These are phyloP conservation scores for Synchiropus splendidus DNA, from an alignment of 2,113 vertebrate species.

Conservation along the genomic window DNA sequence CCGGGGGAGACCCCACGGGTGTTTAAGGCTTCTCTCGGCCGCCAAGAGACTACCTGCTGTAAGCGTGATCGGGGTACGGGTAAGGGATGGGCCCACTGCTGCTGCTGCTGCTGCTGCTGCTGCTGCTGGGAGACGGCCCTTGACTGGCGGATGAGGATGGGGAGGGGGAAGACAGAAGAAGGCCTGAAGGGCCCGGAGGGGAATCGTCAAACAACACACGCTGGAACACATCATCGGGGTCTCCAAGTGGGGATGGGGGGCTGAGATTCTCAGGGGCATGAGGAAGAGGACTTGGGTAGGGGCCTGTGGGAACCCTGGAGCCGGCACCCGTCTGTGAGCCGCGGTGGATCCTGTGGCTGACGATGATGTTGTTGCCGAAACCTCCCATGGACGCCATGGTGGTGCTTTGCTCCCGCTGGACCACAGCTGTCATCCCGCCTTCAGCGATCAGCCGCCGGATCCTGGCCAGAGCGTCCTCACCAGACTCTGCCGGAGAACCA, in stretches of 20 bases:
- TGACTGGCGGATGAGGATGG: constrained; percentile 42
- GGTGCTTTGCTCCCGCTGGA: constrained; percentile 96
- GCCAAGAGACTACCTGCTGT: constrained; percentile 62
- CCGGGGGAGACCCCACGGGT: constrained; percentile 3
- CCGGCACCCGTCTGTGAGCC: constrained; percentile 83
- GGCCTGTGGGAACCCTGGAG: constrained; percentile 19
- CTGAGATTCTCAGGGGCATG: constrained; percentile 15
- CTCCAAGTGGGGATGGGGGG: constrained; percentile 21
- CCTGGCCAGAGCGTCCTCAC: constrained; percentile 86
- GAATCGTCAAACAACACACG: constrained; percentile 30
- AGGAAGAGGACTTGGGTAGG: constrained; percentile 1
- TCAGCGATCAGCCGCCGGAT: constrained; percentile 93
- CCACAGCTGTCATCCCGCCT: constrained; percentile 95
- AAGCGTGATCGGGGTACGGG: constrained; percentile 51
- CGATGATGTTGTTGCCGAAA: constrained; percentile 97
- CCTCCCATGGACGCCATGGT: constrained; percentile 98
- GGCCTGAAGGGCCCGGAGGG: constrained; percentile 37
- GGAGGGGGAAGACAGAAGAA: constrained; percentile 36
- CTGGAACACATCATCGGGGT: constrained; percentile 49
- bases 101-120: constrained; percentile 14
- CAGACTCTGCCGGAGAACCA: constrained; percentile 64
- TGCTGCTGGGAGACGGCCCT: constrained; percentile 23
- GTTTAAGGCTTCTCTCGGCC: constrained; percentile 45
- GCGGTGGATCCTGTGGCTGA: constrained; percentile 95
- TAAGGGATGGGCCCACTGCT: no score